phyloP scores from a whole-genome alignment of 2,888 invertebrate species.

The Apantesis nais region DNA sequence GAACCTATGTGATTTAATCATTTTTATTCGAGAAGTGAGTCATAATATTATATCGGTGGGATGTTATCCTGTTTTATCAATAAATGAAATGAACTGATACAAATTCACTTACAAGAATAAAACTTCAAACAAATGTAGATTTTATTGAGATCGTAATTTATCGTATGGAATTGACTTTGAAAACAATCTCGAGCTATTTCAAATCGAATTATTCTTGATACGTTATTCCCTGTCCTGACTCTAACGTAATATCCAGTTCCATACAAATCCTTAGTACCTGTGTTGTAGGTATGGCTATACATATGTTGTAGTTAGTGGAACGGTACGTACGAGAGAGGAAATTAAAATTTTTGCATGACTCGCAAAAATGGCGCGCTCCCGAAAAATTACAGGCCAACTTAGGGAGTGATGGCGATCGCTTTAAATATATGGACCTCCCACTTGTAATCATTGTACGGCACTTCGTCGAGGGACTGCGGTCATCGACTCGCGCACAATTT shows the following conservation, averaged over 20 bases:
- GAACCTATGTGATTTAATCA: background rate
- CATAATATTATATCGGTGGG: background rate
- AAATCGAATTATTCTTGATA: background rate
- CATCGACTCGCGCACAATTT: constrained; percentile 37
- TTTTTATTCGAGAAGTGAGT: background rate
- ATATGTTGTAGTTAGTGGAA: background rate
- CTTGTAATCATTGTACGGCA: constrained; percentile 33
- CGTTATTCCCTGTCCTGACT: background rate
- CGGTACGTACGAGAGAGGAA: constrained; percentile 32
- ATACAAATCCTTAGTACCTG: background rate
- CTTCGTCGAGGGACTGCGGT: constrained; percentile 28
- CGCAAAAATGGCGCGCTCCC: constrained; percentile 28
- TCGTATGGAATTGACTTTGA: background rate
- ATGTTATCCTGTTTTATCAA: background rate
- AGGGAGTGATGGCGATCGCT: constrained; percentile 24
- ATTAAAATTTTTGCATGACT: constrained; percentile 49
- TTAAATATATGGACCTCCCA: constrained; percentile 29
- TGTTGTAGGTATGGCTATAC: background rate
- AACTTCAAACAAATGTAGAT: background rate
- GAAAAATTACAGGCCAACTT: constrained; percentile 41
- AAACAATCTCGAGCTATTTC: background rate
- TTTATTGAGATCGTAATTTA: background rate
- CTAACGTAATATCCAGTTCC: background rate
- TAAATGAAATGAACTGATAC: background rate
- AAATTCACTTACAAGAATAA: constrained; percentile 1